Evolutionary conservation across 2,113 vertebrate genomes (phyloP).

Genomic region (Tupaia chinensis): DNA sequence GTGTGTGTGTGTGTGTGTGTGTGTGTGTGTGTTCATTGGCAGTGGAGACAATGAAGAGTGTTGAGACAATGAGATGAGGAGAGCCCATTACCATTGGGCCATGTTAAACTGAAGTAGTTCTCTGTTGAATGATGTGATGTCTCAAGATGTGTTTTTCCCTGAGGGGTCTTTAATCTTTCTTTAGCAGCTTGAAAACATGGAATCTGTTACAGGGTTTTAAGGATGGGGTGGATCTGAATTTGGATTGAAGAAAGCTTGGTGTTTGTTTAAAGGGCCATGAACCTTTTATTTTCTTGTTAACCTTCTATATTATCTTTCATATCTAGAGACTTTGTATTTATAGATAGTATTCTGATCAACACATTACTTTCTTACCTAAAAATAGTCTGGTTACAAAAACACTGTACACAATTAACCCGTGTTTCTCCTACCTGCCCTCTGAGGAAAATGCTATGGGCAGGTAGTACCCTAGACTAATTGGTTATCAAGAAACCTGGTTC

Average conservation of each 20-base stretch:
- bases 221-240: background rate
- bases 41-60: background rate
- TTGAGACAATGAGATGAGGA: background rate
- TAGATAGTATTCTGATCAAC: background rate
- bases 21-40: background rate
- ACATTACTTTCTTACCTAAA: background rate
- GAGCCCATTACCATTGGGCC: background rate
- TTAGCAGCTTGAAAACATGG: background rate
- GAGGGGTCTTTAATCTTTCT: background rate
- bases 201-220: background rate
- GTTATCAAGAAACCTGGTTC: background rate
- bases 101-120: background rate
- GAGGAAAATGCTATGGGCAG: background rate
- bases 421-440: background rate
- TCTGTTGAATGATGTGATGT: background rate
- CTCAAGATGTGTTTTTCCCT: background rate
- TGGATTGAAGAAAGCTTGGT: background rate
- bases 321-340: constrained; percentile 31
- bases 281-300: background rate
- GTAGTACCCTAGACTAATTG: background rate
- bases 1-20: too few relatives aligned
- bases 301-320: background rate
- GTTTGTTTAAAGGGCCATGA: background rate
- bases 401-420: background rate
- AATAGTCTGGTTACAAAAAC: background rate